Evolutionary conservation across 92 coral and sea anemone species (phyloP), one percentile per base, ranked within the genome.

Genomic region (Montipora capitata): DNA sequence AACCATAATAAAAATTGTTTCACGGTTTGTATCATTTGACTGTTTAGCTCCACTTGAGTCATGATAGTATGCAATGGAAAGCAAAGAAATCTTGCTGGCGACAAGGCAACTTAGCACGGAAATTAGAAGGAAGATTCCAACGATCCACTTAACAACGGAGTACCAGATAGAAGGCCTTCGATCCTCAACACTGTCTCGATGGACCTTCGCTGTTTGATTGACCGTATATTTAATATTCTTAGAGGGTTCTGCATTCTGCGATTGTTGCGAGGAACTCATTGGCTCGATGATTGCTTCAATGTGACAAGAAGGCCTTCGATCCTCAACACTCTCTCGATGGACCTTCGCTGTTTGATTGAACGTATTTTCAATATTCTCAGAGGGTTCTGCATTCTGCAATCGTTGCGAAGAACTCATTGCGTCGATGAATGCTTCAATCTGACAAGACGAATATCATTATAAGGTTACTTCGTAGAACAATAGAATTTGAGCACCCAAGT

Each of bases 71-170:
- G 94, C 98, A 10, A 95, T 95, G 4, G 93, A 76, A 10, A 94
- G 67, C 51, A 93, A 80, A 45, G 94, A 96, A 35, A 96, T 83
- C 79, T 96, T 96, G 87, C 99, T 96, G 58, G 95, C 89, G 38
- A 96, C 94, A 4, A 92, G 92, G 77, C 99, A 96, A 35, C 81
- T 82, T 27, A 96, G 91, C 41, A 96, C 86, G 16, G 85, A 35
- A 15, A 93, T 16, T 39, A 90, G 85, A 9, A 96, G 68, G 63
- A 96, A 89, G 20, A 85, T 75, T 0, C 98, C 99, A 45, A 93
- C 89, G 17, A 91, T 7, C 88, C 98, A 93, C 48, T 96, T 96
- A 51, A 87, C 76, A 0, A 88, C 76, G 10, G 96, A 90, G 27
- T 90, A 70, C 92, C 94, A 92, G 7, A 82, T 74, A 3, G 98